Percentiles rank a stretch among this genome's conserved stretches.
Evolutionary conservation across 2,113 vertebrate genomes (phyloP).

Genomic region (Laterallus jamaicensis): DNA sequence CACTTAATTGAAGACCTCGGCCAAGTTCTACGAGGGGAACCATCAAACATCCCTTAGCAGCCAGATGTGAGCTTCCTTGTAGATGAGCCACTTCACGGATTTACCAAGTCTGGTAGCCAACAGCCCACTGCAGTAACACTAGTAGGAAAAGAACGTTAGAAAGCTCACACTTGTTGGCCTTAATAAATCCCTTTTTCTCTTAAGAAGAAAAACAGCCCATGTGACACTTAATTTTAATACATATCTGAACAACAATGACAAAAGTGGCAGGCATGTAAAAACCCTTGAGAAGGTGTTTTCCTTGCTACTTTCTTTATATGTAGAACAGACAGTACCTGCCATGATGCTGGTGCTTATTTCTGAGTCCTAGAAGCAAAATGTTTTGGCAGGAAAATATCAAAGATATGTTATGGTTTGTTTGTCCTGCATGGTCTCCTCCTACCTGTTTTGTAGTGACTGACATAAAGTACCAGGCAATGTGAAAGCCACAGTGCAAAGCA

Average conservation of each 20-base stretch:
- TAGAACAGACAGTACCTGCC: neutral
- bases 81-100: neutral
- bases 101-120: neutral
- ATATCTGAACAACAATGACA: neutral
- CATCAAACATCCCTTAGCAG: neutral
- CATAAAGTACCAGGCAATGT: neutral
- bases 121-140: neutral
- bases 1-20: neutral
- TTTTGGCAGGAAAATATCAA: neutral
- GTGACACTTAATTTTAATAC: neutral
- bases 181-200: neutral
- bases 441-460: neutral
- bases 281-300: neutral
- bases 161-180: neutral
- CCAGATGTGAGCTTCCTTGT: neutral
- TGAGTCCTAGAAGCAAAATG: neutral
- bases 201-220: neutral
- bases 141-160: neutral
- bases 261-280: neutral
- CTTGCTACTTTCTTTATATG: neutral
- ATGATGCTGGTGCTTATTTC: neutral
- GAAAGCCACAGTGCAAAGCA: neutral
- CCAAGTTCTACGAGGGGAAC: neutral
- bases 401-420: neutral
- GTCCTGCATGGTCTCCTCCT: neutral